Conservation (phyloP, 35 echinoderm and acorn worm species). For the Chiridota heheva region DNA sequence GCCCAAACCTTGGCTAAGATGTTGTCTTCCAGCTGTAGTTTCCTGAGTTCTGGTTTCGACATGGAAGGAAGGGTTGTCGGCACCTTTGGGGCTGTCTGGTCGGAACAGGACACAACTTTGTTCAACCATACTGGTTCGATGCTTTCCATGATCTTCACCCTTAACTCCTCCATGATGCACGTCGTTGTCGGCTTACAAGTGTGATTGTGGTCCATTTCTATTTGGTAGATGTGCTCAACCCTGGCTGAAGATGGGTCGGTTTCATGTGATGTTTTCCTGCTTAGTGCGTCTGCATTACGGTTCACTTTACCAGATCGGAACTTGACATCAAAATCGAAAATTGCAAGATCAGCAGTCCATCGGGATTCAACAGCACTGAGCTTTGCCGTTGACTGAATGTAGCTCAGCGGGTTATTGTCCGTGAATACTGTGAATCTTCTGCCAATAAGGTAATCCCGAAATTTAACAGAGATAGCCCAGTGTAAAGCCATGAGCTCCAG, state of each 20-base stretch:
- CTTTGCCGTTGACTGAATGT: slow-evolving; percentile 58
- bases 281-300: slow-evolving; percentile 50
- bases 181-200: too few relatives aligned
- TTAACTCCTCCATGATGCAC: neutral
- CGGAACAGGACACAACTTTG: neutral
- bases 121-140: neutral
- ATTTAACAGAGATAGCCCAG: slow-evolving; percentile 75
- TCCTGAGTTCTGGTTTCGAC: neutral
- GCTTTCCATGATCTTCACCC: neutral
- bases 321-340: slow-evolving; percentile 51
- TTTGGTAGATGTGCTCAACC: neutral
- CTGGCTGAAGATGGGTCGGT: slow-evolving; percentile 9
- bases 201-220: neutral
- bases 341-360: slow-evolving; percentile 59
- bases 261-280: slow-evolving; percentile 41
- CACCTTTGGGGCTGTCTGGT: neutral
- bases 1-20: neutral
- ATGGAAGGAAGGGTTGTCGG: slow-evolving; percentile 9
- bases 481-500: slow-evolving; percentile 64
- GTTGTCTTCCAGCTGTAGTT: neutral
- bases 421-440: slow-evolving; percentile 51
- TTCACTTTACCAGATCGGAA: slow-evolving; percentile 56
- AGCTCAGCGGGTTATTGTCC: slow-evolving; percentile 74
- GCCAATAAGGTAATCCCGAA: slow-evolving; percentile 58
- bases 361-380: slow-evolving; percentile 55